A percentile compares a stretch with the other conserved stretches of the same genome.
phyloP scores from a whole-genome alignment of 2,888 invertebrate species.

The Ypsolopha sequella region DNA sequence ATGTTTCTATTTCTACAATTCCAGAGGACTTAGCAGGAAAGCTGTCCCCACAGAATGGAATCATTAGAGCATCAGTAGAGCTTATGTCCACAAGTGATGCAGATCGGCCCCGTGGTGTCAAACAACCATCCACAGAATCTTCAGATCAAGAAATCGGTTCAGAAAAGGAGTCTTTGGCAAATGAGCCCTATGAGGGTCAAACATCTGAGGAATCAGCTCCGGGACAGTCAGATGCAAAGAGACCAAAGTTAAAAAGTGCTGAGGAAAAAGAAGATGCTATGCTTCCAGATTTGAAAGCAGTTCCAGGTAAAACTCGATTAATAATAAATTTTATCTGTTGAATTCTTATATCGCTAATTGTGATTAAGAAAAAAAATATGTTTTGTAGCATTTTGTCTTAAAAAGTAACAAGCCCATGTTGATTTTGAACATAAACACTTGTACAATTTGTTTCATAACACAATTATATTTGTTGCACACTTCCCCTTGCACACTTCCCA shows the following conservation, averaged over 20 bases:
- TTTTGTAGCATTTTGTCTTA: too few species aligned
- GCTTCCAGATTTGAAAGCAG: slow-evolving; percentile 85
- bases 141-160: background rate
- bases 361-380: background rate
- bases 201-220: slow-evolving; percentile 36
- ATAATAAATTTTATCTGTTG: too few species aligned
- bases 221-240: slow-evolving; percentile 51
- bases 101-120: slow-evolving; percentile 74
- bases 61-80: slow-evolving; percentile 85
- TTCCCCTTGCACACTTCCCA: too few species aligned
- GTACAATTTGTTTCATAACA: too few species aligned
- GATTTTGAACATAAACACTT: too few species aligned
- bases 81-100: slow-evolving; percentile 79
- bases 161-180: background rate
- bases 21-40: slow-evolving; percentile 69
- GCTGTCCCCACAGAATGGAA: slow-evolving; percentile 80
- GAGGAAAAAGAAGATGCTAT: slow-evolving; percentile 78
- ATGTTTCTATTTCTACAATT: slow-evolving; percentile 10
- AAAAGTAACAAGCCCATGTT: too few species aligned
- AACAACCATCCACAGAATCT: slow-evolving; percentile 15
- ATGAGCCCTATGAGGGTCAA: slow-evolving; percentile 1
- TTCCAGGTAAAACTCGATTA: slow-evolving; percentile 54
- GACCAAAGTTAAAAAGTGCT: slow-evolving; percentile 36
- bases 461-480: too few species aligned
- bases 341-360: too few species aligned